Percentiles rank a stretch among this genome's conserved stretches.
Conservation (phyloP, 2,113 vertebrate genomes). For the Trematocara variabile region DNA sequence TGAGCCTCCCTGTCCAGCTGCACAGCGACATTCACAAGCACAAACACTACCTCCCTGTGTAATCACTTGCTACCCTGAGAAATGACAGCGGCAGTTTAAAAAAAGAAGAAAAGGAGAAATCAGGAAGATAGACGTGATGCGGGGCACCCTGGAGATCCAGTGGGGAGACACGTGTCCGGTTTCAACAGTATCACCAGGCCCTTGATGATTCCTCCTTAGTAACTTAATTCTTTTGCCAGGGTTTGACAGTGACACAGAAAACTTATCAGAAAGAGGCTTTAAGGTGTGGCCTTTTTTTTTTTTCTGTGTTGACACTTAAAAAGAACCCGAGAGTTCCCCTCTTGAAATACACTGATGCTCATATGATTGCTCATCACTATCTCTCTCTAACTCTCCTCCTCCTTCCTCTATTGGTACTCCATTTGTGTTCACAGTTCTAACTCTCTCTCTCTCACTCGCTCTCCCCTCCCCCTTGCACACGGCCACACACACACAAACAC, state of each 20-base stretch:
- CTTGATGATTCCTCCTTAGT: neutral
- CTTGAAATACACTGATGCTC: constrained; percentile 40
- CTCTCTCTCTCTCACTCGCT: neutral
- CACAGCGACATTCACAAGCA: constrained; percentile 64
- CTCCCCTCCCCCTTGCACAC: constrained; percentile 46
- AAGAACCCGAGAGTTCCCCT: constrained; percentile 32
- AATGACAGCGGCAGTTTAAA: constrained; percentile 32
- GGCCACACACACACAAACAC: constrained; percentile 24
- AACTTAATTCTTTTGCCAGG: neutral
- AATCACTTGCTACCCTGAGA: constrained; percentile 42
- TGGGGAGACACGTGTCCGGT: neutral
- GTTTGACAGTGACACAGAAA: neutral
- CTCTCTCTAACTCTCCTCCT: constrained; percentile 43
- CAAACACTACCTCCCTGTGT: constrained; percentile 75
- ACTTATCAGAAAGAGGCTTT: neutral
- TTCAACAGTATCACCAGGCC: neutral
- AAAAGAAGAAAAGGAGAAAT: constrained; percentile 15
- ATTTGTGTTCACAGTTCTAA: constrained; percentile 29
- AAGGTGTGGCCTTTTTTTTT: constrained; percentile 16
- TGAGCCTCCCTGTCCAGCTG: constrained; percentile 75
- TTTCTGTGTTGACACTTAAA: neutral
- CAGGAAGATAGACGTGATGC: constrained; percentile 31
- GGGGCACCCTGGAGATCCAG: neutral
- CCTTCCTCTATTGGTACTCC: constrained; percentile 44
- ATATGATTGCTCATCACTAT: constrained; percentile 61